A percentile compares a stretch with the other conserved stretches of the same genome.
phyloP scores from a whole-genome alignment of 2,797 vertebrate species.

The Cyclura pinguis region DNA sequence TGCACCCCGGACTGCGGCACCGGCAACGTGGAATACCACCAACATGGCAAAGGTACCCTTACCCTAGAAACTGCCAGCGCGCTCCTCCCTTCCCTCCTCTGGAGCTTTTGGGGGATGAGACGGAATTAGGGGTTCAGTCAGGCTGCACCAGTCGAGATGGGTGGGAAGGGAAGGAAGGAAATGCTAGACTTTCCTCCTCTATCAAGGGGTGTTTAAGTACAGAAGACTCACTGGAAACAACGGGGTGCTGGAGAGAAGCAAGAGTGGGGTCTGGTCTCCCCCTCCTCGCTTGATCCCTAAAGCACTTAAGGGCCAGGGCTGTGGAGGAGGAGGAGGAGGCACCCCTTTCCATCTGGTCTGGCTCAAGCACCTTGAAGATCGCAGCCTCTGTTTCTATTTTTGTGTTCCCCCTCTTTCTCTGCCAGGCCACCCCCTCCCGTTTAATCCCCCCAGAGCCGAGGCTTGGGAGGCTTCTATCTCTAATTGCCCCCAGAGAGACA shows the following conservation, averaged over 20 bases:
- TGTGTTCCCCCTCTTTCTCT: no score
- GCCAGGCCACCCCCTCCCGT: neutral
- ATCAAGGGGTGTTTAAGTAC: neutral
- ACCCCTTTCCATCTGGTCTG: neutral
- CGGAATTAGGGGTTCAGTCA: neutral
- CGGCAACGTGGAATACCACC: conserved; percentile 92
- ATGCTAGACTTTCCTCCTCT: no score
- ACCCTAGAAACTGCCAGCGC: conserved; percentile 48
- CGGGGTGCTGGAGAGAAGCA: neutral
- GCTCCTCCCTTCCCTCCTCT: conserved; percentile 43
- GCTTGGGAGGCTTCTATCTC: neutral
- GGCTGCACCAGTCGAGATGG: conserved; percentile 30
- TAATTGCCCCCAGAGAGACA: conserved; percentile 29
- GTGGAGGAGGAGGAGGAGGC: neutral
- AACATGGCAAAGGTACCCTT: conserved; percentile 90
- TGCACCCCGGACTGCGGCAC: conserved; percentile 92
- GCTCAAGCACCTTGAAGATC: neutral
- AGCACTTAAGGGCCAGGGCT: neutral
- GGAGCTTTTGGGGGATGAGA: neutral
- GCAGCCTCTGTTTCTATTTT: neutral
- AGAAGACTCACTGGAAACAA: neutral
- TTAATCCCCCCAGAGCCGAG: neutral
- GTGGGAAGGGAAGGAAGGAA: neutral
- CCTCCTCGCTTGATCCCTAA: neutral
- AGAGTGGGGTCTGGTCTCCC: neutral